Evolutionary conservation across 1,140 invertebrate species (phyloP).

Genomic region (Bemisia tabaci): DNA sequence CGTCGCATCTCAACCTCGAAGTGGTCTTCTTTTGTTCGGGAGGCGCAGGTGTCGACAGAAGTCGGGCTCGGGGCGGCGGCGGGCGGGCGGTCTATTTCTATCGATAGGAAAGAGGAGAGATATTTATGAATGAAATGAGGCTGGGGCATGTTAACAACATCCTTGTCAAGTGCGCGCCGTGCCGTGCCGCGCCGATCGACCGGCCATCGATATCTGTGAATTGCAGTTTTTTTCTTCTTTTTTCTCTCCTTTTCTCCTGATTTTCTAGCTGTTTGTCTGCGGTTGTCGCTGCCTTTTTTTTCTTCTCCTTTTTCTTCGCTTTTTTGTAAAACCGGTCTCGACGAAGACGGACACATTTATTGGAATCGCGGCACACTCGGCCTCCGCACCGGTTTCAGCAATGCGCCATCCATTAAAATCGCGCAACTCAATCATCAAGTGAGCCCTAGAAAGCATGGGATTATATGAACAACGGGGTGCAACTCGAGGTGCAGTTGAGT

Average conservation of each 20-base stretch:
- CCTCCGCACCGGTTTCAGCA: background rate
- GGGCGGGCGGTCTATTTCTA: too few relatives aligned
- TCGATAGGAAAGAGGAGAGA: background rate
- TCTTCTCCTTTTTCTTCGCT: background rate
- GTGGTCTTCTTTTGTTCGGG: too few relatives aligned
- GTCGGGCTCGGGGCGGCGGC: too few relatives aligned
- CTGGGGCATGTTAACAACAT: background rate
- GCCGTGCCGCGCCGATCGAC: background rate
- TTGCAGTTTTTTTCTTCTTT: background rate
- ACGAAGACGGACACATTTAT: background rate
- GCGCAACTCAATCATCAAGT: too few relatives aligned
- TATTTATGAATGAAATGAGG: background rate
- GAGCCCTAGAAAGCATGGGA: too few relatives aligned
- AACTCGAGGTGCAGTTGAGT: too few relatives aligned
- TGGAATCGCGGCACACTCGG: background rate
- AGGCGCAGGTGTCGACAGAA: too few relatives aligned
- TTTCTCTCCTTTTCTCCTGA: background rate
- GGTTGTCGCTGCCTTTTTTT: too few relatives aligned
- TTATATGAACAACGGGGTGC: too few relatives aligned
- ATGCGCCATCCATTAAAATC: too few relatives aligned
- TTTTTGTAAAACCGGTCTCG: background rate
- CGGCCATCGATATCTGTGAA: background rate
- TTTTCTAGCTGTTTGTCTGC: background rate
- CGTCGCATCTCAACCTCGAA: too few relatives aligned
- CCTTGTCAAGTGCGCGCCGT: background rate